Conservation (phyloP, 92 coral and sea anemone genomes). For the Parazoanthus swiftii region DNA sequence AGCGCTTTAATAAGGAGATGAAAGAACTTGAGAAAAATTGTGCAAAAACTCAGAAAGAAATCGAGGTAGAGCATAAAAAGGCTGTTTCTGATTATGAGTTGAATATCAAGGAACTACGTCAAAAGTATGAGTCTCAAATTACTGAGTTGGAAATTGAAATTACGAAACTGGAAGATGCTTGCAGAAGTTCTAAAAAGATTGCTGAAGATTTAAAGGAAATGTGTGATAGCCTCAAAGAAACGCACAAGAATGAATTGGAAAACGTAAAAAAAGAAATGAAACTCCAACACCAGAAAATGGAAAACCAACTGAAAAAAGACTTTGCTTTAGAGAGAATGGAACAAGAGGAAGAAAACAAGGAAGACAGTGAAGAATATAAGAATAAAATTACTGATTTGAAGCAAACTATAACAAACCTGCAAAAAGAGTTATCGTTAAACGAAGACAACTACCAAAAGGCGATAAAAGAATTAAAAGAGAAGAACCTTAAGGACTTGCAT, state of each 20-base stretch:
- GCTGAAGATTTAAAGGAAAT: background rate
- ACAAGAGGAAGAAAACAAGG: background rate
- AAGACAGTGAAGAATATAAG: background rate
- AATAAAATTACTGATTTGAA: background rate
- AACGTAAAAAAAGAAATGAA: background rate
- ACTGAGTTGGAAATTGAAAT: background rate
- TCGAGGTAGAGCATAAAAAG: conserved; percentile 1
- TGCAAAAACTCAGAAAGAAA: background rate
- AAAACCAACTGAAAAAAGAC: background rate
- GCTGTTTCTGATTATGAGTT: conserved; percentile 1
- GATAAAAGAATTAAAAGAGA: background rate
- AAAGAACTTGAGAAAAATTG: conserved; percentile 12
- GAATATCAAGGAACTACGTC: background rate
- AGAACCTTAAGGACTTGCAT: background rate
- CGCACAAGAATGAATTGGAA: background rate
- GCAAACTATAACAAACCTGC: background rate
- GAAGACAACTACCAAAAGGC: conserved; percentile 1
- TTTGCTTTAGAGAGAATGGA: background rate
- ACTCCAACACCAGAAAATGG: background rate
- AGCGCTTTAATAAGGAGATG: background rate
- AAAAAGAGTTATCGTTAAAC: background rate
- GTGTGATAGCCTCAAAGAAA: background rate
- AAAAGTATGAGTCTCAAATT: background rate
- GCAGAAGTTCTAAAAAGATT: background rate
- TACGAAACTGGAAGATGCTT: background rate